phyloP scores from a whole-genome alignment of 2,113 vertebrate species.

The Bettongia penicillata region DNA sequence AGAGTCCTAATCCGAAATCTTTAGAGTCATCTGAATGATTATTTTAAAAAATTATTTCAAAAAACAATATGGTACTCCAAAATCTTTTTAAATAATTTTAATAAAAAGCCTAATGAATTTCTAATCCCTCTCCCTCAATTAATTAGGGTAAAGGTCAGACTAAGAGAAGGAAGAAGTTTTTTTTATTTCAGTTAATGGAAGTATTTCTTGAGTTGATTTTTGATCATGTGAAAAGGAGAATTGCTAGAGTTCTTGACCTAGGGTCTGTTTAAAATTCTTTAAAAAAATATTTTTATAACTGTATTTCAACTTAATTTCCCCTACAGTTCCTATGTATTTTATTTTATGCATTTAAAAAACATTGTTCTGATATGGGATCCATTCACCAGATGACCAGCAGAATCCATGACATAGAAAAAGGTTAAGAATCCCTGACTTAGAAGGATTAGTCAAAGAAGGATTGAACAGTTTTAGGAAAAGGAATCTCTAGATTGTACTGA shows the following conservation, averaged over 20 bases:
- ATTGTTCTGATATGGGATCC: background rate
- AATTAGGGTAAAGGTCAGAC: background rate
- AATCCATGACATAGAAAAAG: background rate
- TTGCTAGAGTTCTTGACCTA: background rate
- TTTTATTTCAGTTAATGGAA: background rate
- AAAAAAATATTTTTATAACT: background rate
- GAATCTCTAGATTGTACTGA: background rate
- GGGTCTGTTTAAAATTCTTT: background rate
- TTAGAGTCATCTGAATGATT: background rate
- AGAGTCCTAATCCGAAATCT: background rate
- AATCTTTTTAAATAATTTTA: background rate
- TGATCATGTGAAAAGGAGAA: background rate
- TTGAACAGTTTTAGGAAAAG: background rate
- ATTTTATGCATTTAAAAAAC: background rate
- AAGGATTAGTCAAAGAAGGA: background rate
- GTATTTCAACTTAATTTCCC: background rate
- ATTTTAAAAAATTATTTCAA: background rate
- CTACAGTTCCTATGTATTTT: background rate
- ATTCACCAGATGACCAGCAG: background rate
- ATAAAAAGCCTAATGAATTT: background rate
- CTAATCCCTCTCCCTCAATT: background rate
- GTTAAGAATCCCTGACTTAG: background rate
- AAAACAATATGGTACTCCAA: background rate
- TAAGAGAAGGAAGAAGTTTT: background rate
- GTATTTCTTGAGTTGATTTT: background rate